phyloP scores from a whole-genome alignment of 2,113 vertebrate genomes.

The Chloebia gouldiae region DNA sequence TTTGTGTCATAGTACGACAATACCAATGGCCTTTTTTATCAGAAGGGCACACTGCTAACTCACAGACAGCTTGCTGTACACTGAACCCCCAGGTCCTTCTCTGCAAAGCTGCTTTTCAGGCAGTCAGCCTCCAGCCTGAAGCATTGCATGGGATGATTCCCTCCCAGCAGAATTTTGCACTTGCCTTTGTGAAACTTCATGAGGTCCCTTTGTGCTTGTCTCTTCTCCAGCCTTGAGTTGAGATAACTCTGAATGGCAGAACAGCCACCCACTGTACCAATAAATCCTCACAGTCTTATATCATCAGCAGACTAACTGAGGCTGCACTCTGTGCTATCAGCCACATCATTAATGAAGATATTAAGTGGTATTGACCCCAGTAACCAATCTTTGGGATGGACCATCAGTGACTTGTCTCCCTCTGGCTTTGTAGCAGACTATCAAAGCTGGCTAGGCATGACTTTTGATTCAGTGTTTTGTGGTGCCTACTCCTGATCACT shows the following conservation, averaged over 20 bases:
- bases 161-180: neutral
- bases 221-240: neutral
- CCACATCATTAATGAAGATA: neutral
- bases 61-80: neutral
- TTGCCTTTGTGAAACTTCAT: neutral
- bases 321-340: accelerated
- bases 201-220: neutral
- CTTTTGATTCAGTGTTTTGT: neutral
- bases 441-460: neutral
- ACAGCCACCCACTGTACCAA: neutral
- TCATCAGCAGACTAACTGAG: neutral
- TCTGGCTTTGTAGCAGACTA: neutral
- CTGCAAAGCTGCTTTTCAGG: neutral
- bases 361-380: neutral
- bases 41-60: neutral
- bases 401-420: neutral
- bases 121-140: neutral
- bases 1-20: too few species aligned
- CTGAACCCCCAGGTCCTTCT: neutral
- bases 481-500: neutral
- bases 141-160: neutral
- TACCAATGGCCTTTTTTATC: neutral
- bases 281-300: neutral
- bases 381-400: neutral
- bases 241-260: neutral